Evolutionary conservation across 2,113 vertebrate genomes (phyloP).

Genomic region (Pterocles gutturalis): DNA sequence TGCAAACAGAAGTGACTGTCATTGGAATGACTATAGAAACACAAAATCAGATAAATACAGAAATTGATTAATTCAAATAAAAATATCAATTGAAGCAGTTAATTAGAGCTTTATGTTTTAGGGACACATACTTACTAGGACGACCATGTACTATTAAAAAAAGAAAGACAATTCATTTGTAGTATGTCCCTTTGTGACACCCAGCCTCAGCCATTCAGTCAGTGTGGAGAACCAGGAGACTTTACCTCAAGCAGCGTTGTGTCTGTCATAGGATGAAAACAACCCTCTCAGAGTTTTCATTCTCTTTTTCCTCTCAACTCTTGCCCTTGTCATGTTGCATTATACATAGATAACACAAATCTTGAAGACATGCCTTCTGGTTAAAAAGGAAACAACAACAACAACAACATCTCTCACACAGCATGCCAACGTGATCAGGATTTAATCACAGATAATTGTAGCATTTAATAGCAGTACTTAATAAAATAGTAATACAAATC

Average conservation of each 20-base stretch:
- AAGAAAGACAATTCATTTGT: constrained; percentile 17
- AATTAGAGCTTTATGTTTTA: background rate
- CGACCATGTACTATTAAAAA: background rate
- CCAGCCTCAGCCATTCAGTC: background rate
- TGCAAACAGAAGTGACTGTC: background rate
- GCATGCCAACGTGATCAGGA: background rate
- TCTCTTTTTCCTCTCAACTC: constrained; percentile 28
- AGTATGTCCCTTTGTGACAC: background rate
- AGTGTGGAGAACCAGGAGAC: background rate
- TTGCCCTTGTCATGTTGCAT: constrained; percentile 62
- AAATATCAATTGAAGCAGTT: background rate
- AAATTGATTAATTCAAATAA: background rate
- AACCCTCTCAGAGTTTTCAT: background rate
- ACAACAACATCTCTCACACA: constrained; percentile 29
- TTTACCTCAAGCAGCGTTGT: constrained; percentile 34
- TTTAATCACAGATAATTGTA: constrained; percentile 50
- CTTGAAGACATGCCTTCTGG: constrained; percentile 40
- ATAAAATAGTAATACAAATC: background rate
- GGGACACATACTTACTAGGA: background rate
- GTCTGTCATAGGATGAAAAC: constrained; percentile 36
- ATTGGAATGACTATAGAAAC: background rate
- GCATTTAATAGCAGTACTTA: constrained; percentile 20
- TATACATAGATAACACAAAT: constrained; percentile 62
- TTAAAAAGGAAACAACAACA: constrained; percentile 37
- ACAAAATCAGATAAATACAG: background rate